Evolutionary conservation across 2,797 vertebrate genomes (phyloP).

Genomic region (Percopsis omiscomaycus): DNA sequence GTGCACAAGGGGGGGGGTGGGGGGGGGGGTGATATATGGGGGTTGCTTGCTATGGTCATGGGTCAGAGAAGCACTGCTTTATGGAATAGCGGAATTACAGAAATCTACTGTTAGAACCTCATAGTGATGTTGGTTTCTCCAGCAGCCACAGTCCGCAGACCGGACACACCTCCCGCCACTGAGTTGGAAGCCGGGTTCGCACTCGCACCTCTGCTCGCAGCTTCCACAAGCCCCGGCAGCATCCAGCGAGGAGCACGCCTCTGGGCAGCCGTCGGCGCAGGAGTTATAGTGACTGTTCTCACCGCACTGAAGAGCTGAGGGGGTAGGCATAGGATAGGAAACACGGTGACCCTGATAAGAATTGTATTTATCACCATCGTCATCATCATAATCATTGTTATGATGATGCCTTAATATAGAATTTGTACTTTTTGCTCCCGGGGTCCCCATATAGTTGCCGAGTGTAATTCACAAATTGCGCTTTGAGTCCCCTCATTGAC

Average conservation of each 20-base stretch:
- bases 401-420: neutral
- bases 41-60: too few relatives aligned
- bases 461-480: too few relatives aligned
- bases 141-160: slow-evolving; percentile 80
- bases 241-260: slow-evolving; percentile 71
- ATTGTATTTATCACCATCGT: neutral
- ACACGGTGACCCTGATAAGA: neutral
- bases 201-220: slow-evolving; percentile 82
- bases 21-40: too few relatives aligned
- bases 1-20: too few relatives aligned
- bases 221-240: slow-evolving; percentile 59
- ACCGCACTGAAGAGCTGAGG: slow-evolving; percentile 75
- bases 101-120: slow-evolving; percentile 34
- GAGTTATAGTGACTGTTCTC: slow-evolving; percentile 81
- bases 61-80: neutral
- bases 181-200: slow-evolving; percentile 78
- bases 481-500: too few relatives aligned
- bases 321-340: neutral
- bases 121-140: slow-evolving; percentile 75
- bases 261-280: slow-evolving; percentile 77
- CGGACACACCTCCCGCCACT: slow-evolving; percentile 77
- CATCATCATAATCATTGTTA: slow-evolving; percentile 1
- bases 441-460: too few relatives aligned
- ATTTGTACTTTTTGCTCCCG: too few relatives aligned
- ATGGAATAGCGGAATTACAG: neutral